A percentile compares a stretch with the other conserved stretches of the same genome.
These are phyloP conservation scores for Sebastes itinus DNA, from an alignment of 2,797 vertebrate genomes.

Conservation along the genomic window DNA sequence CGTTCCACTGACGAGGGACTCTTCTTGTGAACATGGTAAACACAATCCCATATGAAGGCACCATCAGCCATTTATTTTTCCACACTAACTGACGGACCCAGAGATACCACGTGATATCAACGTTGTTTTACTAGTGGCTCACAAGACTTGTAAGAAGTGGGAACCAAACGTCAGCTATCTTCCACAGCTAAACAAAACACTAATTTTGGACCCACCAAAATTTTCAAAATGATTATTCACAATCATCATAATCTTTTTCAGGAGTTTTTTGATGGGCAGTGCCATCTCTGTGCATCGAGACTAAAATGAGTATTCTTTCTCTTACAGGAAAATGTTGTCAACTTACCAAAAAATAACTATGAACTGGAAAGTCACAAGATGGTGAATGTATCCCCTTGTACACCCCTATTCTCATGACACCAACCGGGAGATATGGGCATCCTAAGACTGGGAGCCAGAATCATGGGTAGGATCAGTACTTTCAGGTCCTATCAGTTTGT, in stretches of 20 bases:
- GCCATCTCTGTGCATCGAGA: background rate
- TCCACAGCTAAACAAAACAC: too few relatives aligned
- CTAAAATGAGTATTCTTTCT: slow-evolving; percentile 3
- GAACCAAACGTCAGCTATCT: too few relatives aligned
- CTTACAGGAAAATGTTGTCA: slow-evolving; percentile 47
- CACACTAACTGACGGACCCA: too few relatives aligned
- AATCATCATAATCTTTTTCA: too few relatives aligned
- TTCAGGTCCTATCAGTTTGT: slow-evolving; percentile 88
- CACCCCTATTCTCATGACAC: slow-evolving; percentile 47
- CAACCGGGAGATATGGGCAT: slow-evolving; percentile 74
- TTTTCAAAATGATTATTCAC: accelerated
- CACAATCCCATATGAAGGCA: too few relatives aligned
- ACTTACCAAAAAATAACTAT: background rate
- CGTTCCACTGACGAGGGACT: too few relatives aligned
- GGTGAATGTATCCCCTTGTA: slow-evolving; percentile 15
- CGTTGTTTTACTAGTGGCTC: too few relatives aligned
- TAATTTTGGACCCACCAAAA: too few relatives aligned
- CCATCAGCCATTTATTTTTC: too few relatives aligned
- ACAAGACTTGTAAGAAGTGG: too few relatives aligned
- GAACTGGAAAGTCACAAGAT: slow-evolving; percentile 24
- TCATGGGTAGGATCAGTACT: slow-evolving; percentile 85
- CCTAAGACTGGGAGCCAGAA: slow-evolving; percentile 66
- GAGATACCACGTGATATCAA: too few relatives aligned
- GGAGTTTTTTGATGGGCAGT: background rate
- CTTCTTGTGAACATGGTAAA: too few relatives aligned